Evolutionary conservation across 2,797 vertebrate genomes (phyloP).

Genomic region (Argya squamiceps): DNA sequence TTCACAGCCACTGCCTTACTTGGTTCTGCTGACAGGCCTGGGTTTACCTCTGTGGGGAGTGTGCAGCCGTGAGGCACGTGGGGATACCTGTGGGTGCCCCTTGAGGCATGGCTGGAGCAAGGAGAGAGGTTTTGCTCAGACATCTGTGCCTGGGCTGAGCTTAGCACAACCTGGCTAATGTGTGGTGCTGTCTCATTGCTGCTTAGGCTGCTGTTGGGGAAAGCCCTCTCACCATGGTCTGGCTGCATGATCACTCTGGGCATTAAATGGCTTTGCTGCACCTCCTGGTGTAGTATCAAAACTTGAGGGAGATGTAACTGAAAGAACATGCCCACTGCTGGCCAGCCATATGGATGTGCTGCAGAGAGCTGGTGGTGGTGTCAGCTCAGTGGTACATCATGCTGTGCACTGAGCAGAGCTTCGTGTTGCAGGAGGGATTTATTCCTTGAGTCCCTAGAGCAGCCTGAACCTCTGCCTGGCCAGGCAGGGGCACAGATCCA

Average conservation of each 20-base stretch:
- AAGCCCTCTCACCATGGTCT: neutral
- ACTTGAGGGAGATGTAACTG: neutral
- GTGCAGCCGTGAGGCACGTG: neutral
- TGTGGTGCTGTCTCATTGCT: neutral
- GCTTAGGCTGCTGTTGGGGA: neutral
- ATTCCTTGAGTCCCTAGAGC: neutral
- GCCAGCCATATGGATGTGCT: constrained; percentile 18
- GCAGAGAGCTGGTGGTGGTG: constrained; percentile 5
- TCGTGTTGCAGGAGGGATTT: neutral
- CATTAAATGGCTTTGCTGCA: neutral
- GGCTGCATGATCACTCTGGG: neutral
- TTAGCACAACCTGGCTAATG: neutral
- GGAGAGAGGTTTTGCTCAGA: neutral
- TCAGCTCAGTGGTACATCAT: neutral
- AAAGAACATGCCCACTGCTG: neutral
- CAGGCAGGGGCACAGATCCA: neutral
- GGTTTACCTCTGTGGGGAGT: neutral
- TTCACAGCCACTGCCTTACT: neutral
- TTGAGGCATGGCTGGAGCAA: neutral
- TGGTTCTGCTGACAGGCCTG: neutral
- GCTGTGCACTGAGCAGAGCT: neutral
- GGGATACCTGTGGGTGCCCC: neutral
- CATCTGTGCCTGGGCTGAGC: neutral
- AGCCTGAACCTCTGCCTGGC: neutral
- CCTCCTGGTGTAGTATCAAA: neutral